Base-by-base conservation (phyloP, 2,113 vertebrate genomes). In the Elaphurus davidianus region DNA sequence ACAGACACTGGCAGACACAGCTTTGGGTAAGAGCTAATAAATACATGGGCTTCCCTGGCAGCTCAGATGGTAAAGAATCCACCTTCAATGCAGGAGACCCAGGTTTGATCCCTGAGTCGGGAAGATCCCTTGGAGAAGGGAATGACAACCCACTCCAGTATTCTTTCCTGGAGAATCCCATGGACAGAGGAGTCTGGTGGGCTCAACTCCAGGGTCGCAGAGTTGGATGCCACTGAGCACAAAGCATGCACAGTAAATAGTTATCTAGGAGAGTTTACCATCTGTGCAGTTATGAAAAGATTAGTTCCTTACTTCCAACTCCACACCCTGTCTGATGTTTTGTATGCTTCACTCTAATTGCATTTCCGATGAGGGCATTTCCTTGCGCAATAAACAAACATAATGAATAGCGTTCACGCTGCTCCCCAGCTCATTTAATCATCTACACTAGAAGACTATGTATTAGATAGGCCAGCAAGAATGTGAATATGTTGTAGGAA, bases 381-480 rank as follows among this genome's bases (percentile, higher is more conserved):
- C 33, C 17, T 28, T 50, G 28, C 21, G 12, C 17, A 27, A n/a
- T 57, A 96, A 79, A 74, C 67, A 91, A 81, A 88, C 52, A 28
- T 21, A 93, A 67, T 21, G 4, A 62, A 54, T 45, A 91, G n/a
- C 28, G 47, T 28, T 28, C 79, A n/a, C 28, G 94, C 33, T 15
- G 25, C 23, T 94, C n/a, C 50, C 76, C 6, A 71, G 74, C 71
- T 94, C 36, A 43, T 71, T 71, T 45, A 88, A 74, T 81, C 78
- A 50, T 50, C 47, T 33, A 3, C 78, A 67, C 36, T 11, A 19
- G 74, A 96, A 94, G 2, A 47, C 52, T 60, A 57, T 74, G 81
- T 92, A 88, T 64, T 16, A 62, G 25, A 93, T 81, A 45, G 14
- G 94, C 30, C 12, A 12, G 21, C 43, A 94, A 28, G 4, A 52